Conservation (phyloP, 2,113 vertebrate species). For the Tetrao urogallus region DNA sequence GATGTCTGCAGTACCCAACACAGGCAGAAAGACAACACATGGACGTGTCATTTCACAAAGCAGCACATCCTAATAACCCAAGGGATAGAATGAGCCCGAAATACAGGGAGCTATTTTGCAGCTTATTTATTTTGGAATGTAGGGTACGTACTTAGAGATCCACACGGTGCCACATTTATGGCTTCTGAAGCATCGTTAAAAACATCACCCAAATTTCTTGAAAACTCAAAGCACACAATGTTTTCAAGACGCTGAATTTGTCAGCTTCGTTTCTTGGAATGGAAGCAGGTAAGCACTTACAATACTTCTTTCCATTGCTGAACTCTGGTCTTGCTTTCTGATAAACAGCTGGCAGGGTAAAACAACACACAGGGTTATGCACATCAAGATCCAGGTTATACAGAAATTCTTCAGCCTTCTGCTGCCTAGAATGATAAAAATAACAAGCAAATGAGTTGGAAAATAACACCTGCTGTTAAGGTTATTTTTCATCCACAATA, state of each 20-base stretch:
- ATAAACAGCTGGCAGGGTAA: slow-evolving; percentile 70
- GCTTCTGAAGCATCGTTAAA: neutral
- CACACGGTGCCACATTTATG: neutral
- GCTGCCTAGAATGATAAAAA: slow-evolving; percentile 27
- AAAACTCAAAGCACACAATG: neutral
- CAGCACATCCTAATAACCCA: neutral
- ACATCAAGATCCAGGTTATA: slow-evolving; percentile 58
- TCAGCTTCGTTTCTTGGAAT: neutral
- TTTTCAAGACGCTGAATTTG: neutral
- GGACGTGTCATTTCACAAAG: neutral
- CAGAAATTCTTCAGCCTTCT: slow-evolving; percentile 73
- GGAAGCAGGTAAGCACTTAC: neutral
- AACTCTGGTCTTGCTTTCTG: slow-evolving; percentile 20
- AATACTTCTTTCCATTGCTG: neutral
- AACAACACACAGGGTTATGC: slow-evolving; percentile 36
- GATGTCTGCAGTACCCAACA: neutral
- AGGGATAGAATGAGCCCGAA: neutral
- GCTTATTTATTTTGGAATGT: neutral
- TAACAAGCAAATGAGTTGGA: slow-evolving; percentile 11
- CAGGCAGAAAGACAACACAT: neutral
- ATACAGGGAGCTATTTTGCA: neutral
- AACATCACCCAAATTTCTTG: neutral
- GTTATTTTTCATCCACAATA: neutral
- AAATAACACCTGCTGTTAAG: slow-evolving; percentile 33
- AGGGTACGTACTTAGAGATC: neutral